These are phyloP conservation scores for Aporophyla lueneburgensis DNA, from an alignment of 2,888 invertebrate species.

Conservation along the genomic window DNA sequence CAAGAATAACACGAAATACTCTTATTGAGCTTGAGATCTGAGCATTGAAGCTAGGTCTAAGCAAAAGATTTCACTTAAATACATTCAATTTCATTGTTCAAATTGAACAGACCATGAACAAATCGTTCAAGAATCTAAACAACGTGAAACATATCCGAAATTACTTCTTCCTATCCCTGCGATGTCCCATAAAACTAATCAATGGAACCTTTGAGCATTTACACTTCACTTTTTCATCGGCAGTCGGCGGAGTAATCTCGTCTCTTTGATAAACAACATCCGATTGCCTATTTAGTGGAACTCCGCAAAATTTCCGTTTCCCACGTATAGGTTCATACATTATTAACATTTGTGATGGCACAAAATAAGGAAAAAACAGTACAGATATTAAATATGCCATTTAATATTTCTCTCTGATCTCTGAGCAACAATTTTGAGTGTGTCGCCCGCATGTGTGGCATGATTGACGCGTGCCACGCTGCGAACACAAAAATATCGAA, in stretches of 20 bases:
- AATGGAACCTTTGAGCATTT: slow-evolving; percentile 37
- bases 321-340: slow-evolving; percentile 35
- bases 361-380: slow-evolving; percentile 62
- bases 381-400: slow-evolving; percentile 75
- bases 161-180: slow-evolving; percentile 27
- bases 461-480: slow-evolving; percentile 83
- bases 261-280: slow-evolving; percentile 56
- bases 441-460: slow-evolving; percentile 82
- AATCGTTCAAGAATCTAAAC: slow-evolving; percentile 28
- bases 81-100: slow-evolving; percentile 1
- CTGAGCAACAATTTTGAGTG: slow-evolving; percentile 81
- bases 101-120: slow-evolving; percentile 26
- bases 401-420: slow-evolving; percentile 80
- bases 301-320: slow-evolving; percentile 46
- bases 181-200: slow-evolving; percentile 52
- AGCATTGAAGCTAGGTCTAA: not conserved
- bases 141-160: slow-evolving; percentile 32
- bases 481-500: slow-evolving; percentile 77
- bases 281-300: slow-evolving; percentile 52
- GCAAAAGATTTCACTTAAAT: slow-evolving; percentile 3
- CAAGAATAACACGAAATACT: not conserved
- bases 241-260: slow-evolving; percentile 42
- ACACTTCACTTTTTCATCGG: slow-evolving; percentile 34
- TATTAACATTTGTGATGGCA: slow-evolving; percentile 58
- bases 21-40: not conserved